Conservation (phyloP, 2,113 vertebrate species). For the Oceanodroma tethys region DNA sequence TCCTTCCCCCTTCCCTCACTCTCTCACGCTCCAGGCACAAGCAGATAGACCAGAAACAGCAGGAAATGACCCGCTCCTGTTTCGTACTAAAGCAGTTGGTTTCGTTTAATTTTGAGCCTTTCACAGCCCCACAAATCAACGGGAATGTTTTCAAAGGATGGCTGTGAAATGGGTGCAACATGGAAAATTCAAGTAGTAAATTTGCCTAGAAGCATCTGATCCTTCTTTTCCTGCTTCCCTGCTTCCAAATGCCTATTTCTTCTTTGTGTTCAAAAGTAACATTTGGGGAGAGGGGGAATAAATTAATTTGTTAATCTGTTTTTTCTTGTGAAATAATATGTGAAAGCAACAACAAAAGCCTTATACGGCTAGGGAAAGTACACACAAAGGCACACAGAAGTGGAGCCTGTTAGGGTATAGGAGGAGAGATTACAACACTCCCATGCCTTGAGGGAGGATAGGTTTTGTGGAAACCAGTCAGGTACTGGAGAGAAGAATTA, state of each 20-base stretch:
- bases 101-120: neutral
- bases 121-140: neutral
- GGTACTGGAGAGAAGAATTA: neutral
- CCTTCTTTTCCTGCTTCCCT: neutral
- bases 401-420: neutral
- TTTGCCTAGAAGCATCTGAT: conserved; percentile 18
- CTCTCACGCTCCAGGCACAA: neutral
- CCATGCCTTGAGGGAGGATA: neutral
- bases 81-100: neutral
- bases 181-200: conserved; percentile 4
- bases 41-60: neutral
- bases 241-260: conserved; percentile 14
- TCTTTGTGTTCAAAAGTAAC: neutral
- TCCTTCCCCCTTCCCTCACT: neutral
- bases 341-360: neutral
- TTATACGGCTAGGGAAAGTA: neutral
- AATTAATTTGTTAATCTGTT: neutral
- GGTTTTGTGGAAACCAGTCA: neutral
- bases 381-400: neutral
- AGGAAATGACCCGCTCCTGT: conserved; percentile 4
- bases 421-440: neutral
- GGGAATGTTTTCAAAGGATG: neutral
- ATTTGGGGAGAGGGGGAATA: neutral
- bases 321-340: conserved; percentile 3
- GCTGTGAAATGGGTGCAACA: conserved; percentile 12